Conservation (phyloP, 2,797 vertebrate genomes). For the Synaphobranchus kaupii region DNA sequence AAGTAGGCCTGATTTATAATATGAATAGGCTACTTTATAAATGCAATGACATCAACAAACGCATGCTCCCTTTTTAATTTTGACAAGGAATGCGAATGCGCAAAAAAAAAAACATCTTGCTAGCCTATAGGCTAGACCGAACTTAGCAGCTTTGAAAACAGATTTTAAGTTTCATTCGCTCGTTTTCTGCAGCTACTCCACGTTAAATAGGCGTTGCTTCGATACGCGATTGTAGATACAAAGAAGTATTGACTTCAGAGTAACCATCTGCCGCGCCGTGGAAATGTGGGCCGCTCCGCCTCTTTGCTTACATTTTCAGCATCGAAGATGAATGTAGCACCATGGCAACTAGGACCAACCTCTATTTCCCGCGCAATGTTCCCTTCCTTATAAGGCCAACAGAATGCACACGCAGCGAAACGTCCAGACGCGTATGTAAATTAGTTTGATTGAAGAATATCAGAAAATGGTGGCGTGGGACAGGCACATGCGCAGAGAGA, state of each 20-base stretch:
- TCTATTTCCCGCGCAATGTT: slow-evolving; percentile 90
- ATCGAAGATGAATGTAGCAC: slow-evolving; percentile 49
- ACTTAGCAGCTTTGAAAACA: neutral
- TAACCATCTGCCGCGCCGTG: slow-evolving; percentile 68
- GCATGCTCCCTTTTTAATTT: neutral
- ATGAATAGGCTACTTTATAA: neutral
- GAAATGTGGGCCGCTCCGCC: slow-evolving; percentile 65
- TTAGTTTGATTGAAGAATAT: slow-evolving; percentile 85
- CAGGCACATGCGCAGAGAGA: slow-evolving; percentile 81
- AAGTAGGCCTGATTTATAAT: too few relatives aligned
- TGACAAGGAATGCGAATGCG: neutral
- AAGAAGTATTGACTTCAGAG: neutral
- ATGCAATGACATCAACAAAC: neutral
- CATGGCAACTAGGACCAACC: slow-evolving; percentile 75
- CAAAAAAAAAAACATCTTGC: neutral
- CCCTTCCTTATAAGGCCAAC: slow-evolving; percentile 93
- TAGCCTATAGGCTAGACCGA: neutral
- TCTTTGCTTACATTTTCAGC: slow-evolving; percentile 64
- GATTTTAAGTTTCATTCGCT: neutral
- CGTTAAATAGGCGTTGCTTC: neutral
- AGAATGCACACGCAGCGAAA: slow-evolving; percentile 77
- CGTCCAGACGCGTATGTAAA: slow-evolving; percentile 82
- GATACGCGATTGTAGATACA: neutral
- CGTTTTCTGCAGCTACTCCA: neutral
- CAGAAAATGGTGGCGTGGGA: slow-evolving; percentile 83